phyloP scores from a whole-genome alignment of 2,888 invertebrate genomes.

The Hydrotaea diabolus region DNA sequence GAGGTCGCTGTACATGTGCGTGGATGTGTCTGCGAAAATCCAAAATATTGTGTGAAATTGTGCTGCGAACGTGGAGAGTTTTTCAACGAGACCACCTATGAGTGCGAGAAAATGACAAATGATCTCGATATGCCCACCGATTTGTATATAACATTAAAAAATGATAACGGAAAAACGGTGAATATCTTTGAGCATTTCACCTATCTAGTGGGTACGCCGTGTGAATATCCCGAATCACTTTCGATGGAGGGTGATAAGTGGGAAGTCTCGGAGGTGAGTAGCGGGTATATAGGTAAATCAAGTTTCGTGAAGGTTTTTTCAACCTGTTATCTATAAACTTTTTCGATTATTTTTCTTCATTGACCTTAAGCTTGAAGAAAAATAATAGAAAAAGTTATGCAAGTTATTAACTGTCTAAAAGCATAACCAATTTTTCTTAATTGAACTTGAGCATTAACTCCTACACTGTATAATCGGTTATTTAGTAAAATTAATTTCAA shows the following conservation, averaged over 20 bases:
- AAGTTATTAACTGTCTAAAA: too few species aligned
- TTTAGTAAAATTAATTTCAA: too few species aligned
- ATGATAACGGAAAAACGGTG: neutral
- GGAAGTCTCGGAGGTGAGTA: conserved; percentile 71
- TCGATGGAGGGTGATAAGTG: conserved; percentile 71
- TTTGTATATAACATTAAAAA: conserved; percentile 14
- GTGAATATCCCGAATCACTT: conserved; percentile 71
- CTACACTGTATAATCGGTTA: too few species aligned
- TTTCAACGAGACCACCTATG: neutral
- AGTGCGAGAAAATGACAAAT: conserved; percentile 41
- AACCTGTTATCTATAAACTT: too few species aligned
- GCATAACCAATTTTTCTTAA: too few species aligned
- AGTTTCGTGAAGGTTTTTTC: too few species aligned
- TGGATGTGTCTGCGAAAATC: conserved; percentile 73
- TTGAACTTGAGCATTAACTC: too few species aligned
- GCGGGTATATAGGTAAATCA: too few species aligned
- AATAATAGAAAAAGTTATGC: too few species aligned
- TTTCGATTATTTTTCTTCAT: too few species aligned
- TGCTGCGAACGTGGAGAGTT: conserved; percentile 70
- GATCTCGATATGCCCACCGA: conserved; percentile 23
- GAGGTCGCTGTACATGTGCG: conserved; percentile 66
- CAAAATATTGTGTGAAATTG: conserved; percentile 71
- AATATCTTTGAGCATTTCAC: conserved; percentile 48
- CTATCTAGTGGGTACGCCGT: conserved; percentile 67
- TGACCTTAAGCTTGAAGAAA: too few species aligned